Evolutionary conservation across 2,888 invertebrate species (phyloP), one percentile per base, ranked within the genome.

Genomic region (Orthosia incerta): DNA sequence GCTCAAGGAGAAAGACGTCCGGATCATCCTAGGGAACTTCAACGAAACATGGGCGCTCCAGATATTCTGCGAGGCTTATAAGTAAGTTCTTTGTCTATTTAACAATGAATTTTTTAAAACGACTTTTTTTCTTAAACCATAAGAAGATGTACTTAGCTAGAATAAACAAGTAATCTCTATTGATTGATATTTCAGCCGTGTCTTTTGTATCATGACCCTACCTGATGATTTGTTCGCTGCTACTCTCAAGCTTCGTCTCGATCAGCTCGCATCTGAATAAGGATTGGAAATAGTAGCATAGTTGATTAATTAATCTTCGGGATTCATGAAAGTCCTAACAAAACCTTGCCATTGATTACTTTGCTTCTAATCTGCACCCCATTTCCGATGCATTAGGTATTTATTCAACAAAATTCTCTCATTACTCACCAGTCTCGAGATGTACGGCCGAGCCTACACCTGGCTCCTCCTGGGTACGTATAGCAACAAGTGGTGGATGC

Each of bases 1-100:
- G 91, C 97, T 99, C 1, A 98, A 98, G 87, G 98, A 98, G 85
- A 98, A 99, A 89, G 99, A 99, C 91, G 98, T 99, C 4, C 97
- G 99, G 74, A 99, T 99, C 74, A 99, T 99, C 86, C 96, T 99
- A 86, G 99, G 99, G 4, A 99, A 99, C 94, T 99, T 99, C 94
- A 99, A 99, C 94, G 99, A 99, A 91, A 97, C 98, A 66, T 99
- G 99, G 98, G 99, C 99, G 0, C 96, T 98, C 70, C 97, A 97
- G 88, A 98, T 98, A 80, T 99, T 99, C 92, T 99, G 99, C 92
- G 98, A 98, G 91, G 99, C 98, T 65, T 98, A 97, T 92, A 98
- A 97, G 97, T 39, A 39, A 39, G 39, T 39, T 39, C 1, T 39
- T 39, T 31, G 31, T 31, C 0, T 5, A 31, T 31, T 31, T 31